Evolutionary conservation across 1,140 invertebrate genomes (phyloP).

Genomic region (Nylanderia fulva): DNA sequence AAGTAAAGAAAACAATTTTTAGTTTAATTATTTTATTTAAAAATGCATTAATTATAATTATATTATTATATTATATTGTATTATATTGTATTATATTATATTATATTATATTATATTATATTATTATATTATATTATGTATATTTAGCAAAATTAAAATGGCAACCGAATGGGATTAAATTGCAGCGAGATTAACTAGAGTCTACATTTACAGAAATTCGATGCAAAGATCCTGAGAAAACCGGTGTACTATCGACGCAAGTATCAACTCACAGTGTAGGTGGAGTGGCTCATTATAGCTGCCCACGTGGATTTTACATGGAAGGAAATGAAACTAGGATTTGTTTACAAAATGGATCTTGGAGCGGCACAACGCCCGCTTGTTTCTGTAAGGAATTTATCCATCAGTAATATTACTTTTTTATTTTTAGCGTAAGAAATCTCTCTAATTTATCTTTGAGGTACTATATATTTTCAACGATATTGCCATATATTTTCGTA

Average conservation of each 20-base stretch:
- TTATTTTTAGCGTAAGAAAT: not conserved
- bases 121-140: no score
- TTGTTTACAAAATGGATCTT: conserved; percentile 92
- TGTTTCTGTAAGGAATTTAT: conserved; percentile 91
- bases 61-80: no score
- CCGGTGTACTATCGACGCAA: conserved; percentile 87
- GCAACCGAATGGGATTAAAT: not conserved
- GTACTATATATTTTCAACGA: not conserved
- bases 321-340: conserved; percentile 92
- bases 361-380: conserved; percentile 92
- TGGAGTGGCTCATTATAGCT: conserved; percentile 92
- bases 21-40: not conserved
- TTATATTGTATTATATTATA: no score
- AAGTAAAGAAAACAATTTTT: no score
- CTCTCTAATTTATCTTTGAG: not conserved
- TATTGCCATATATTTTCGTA: not conserved
- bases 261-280: conserved; percentile 91
- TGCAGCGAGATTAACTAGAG: not conserved
- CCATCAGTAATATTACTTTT: not conserved
- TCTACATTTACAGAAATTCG: conserved; percentile 89
- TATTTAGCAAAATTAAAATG: not conserved
- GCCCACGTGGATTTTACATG: conserved; percentile 92
- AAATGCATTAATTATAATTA: not conserved
- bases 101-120: no score
- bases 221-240: conserved; percentile 90